Conservation (phyloP, 1,140 invertebrate species). For the Asbolus verrucosus region DNA sequence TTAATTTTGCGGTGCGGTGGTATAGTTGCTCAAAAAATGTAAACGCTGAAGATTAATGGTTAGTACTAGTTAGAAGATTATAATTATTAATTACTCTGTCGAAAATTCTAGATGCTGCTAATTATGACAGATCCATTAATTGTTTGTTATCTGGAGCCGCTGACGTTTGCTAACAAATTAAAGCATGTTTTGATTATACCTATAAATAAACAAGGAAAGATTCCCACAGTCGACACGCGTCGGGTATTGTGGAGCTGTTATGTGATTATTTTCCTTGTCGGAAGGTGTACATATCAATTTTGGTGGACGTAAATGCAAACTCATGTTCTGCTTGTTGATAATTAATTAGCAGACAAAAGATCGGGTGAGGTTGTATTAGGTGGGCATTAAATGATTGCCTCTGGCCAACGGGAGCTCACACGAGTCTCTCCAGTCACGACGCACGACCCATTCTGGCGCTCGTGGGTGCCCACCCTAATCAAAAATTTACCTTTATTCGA, state of each 20-base stretch:
- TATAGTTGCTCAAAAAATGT: not conserved
- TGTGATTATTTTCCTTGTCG: constrained; percentile 29
- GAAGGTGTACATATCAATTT: constrained; percentile 37
- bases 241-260: constrained; percentile 5
- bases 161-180: constrained; percentile 33
- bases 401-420: constrained; percentile 35
- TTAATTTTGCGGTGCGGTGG: too few relatives aligned
- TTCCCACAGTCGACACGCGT: constrained; percentile 28
- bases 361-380: constrained; percentile 26
- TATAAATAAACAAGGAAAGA: constrained; percentile 15
- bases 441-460: constrained; percentile 13
- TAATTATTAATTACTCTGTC: constrained; percentile 29
- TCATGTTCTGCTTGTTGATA: constrained; percentile 39
- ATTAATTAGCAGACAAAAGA: constrained; percentile 41
- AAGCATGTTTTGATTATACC: constrained; percentile 15
- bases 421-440: constrained; percentile 35
- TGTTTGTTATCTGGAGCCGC: constrained; percentile 27
- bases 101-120: constrained; percentile 15
- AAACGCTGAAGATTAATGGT: constrained; percentile 10
- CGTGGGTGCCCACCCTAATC: constrained; percentile 21
- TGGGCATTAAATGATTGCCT: constrained; percentile 37
- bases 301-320: constrained; percentile 37
- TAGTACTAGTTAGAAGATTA: not conserved
- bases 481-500: constrained; percentile 26
- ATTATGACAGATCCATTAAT: constrained; percentile 34